Evolutionary conservation across 2,888 invertebrate species (phyloP).

Genomic region (Chalcis sispes): DNA sequence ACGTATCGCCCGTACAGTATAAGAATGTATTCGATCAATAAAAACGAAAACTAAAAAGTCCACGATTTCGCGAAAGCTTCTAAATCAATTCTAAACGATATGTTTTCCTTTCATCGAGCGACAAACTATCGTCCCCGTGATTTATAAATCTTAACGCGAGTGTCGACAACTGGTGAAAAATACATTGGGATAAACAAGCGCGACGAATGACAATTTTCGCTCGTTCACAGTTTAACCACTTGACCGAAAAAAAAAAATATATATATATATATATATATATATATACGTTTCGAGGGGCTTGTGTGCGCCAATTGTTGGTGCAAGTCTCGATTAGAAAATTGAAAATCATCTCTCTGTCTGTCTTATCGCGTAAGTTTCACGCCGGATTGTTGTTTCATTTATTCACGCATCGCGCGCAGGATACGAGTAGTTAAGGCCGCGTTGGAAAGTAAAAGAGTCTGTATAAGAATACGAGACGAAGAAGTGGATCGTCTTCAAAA

Average conservation of each 20-base stretch:
- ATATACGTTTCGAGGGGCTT: no score
- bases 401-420: conserved; percentile 34
- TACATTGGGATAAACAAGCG: background rate
- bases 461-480: conserved; percentile 20
- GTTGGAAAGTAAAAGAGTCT: conserved; percentile 52
- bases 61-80: no score
- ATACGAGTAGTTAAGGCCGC: conserved; percentile 58
- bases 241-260: conserved; percentile 26
- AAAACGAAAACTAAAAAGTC: no score
- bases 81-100: background rate
- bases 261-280: no score
- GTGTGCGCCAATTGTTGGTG: no score
- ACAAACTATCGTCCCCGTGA: background rate
- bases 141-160: no score
- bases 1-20: no score
- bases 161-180: background rate
- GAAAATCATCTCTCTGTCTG: conserved; percentile 39
- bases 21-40: no score
- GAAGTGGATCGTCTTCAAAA: background rate
- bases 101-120: background rate
- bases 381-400: background rate
- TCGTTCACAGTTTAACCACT: conserved; percentile 25
- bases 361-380: no score
- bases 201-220: background rate
- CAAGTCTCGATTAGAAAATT: conserved; percentile 36